These are phyloP conservation scores for Lycocorax pyrrhopterus DNA, from an alignment of 2,113 vertebrate species.

Conservation along the genomic window DNA sequence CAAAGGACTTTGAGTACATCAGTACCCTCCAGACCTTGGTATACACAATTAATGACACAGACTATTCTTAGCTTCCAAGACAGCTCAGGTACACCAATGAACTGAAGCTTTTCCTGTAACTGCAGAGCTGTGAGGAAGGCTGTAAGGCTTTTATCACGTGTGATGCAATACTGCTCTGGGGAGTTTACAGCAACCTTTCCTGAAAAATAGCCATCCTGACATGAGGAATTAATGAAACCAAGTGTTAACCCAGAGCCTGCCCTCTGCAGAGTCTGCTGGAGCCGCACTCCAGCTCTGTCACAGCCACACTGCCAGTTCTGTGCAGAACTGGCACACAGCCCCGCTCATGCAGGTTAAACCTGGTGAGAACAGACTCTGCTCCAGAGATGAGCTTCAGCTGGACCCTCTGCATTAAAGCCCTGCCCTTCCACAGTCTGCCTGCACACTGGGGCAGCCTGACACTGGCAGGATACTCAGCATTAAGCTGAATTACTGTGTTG, in stretches of 20 bases:
- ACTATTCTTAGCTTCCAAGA: background rate
- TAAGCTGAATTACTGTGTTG: background rate
- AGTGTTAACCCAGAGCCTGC: background rate
- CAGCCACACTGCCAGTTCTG: no score
- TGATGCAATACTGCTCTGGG: background rate
- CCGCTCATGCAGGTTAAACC: background rate
- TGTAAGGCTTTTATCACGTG: background rate
- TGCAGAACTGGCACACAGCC: background rate
- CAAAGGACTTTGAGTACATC: background rate
- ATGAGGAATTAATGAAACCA: background rate
- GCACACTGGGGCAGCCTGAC: background rate
- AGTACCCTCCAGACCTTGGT: background rate
- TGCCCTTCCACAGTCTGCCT: background rate
- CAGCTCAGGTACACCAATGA: background rate
- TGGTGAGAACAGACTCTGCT: background rate
- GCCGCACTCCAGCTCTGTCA: background rate
- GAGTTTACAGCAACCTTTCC: background rate
- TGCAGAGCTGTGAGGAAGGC: background rate
- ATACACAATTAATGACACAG: background rate
- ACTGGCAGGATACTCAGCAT: background rate
- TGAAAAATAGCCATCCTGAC: background rate
- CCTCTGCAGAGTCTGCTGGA: background rate
- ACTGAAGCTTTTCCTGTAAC: background rate
- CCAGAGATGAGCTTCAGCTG: background rate
- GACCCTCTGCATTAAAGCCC: background rate